Base-by-base conservation (phyloP, 2,888 invertebrate genomes). In the Allophyes oxyacanthae region DNA sequence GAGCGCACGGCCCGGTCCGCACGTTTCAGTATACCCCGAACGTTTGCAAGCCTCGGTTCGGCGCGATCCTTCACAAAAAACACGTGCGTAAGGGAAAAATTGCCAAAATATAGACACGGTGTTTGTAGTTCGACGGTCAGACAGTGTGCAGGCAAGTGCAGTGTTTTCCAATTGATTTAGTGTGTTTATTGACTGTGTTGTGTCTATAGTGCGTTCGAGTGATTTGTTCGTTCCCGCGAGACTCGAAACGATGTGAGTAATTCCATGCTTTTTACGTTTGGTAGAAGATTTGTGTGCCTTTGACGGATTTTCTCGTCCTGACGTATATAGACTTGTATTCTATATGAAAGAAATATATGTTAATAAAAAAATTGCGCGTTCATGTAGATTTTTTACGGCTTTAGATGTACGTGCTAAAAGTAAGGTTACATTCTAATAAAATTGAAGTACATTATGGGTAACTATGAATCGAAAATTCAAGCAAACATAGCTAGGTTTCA, bases 11-110 rank as follows among this genome's bases (percentile, higher is more conserved):
- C 90, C 86, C 84, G 88, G 90, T 82, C 79, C 81, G 85, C 82
- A 85, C 80, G 75, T 87, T 88, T 91, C 93, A 93, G 93, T 93
- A 77, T 86, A 84, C 81, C 80, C 78, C 78, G 85, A 87, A 86
- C 88, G 78, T 79, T 84, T 84, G 86, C 71, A 80, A 78, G 83
- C 76, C 75, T 78, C 87, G 88, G 90, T 82, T 77, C 73, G 75
- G 81, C 82, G 80, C 81, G 79, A 57, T 67, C 59, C 53, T 64
- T 65, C 51, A 65, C 67, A 49, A 69, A 76, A 72, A 74, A 68
- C 75, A 77, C 81, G 83, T 81, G 81, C 86, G 85, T 79, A 78
- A 52, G 45, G 54, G 20, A 65, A 71, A 75, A 75, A 64, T 64
- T n/a, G 67, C 59, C 75, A 75, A 75, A 78, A 76, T 74, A 78